Evolutionary conservation across 2,797 vertebrate species (phyloP), one percentile per base, ranked within the genome.

Genomic region (Danio tinwini): DNA sequence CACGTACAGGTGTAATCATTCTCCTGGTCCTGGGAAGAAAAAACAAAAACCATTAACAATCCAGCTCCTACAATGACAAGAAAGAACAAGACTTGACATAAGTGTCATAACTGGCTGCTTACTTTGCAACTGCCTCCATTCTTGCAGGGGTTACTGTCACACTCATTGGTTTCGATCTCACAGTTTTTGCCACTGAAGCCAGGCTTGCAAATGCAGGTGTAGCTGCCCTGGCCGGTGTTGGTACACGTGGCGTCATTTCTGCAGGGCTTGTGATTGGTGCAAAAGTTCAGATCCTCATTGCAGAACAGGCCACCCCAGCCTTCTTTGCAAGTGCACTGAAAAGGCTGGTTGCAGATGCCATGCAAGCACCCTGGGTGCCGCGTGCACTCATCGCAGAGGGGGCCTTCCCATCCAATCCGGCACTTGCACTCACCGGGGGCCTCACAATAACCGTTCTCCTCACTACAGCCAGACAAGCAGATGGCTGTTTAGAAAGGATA

Each of bases 91-190:
- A 58, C 13, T 59, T 17, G 1, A 47, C 17, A 0, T 8, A 10
- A 45, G 7, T 4, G 17, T n/a, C 1, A 0, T 4, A 45, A 47
- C 0, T 0, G 6, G 14, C 42, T 53, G 94, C 96, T 92, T 88
- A 98, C 96, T 0, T 88, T 94, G 82, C 96, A 98, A 88, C 96
- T 97, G 86, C 96, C 96, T 2, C 96, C 95, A 0, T 96, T 98
- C 89, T 91, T 95, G 91, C 96, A 98, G 0, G 96, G 96, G 88
- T 94, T 95, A 87, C 95, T 95, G 63, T 96, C 93, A 5, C 96
- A 97, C 80, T 95, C 93, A 75, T 96, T 96, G 75, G 87, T 92
- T 73, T 95, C 90, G 0, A 89, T 74, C 47, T 95, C 92, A 8
- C 96, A 98, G 89, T 93, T 88, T 0, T 85, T 83, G 19, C 93